Base-by-base conservation (phyloP, 2,113 vertebrate genomes). In the Anthoscopus minutus region DNA sequence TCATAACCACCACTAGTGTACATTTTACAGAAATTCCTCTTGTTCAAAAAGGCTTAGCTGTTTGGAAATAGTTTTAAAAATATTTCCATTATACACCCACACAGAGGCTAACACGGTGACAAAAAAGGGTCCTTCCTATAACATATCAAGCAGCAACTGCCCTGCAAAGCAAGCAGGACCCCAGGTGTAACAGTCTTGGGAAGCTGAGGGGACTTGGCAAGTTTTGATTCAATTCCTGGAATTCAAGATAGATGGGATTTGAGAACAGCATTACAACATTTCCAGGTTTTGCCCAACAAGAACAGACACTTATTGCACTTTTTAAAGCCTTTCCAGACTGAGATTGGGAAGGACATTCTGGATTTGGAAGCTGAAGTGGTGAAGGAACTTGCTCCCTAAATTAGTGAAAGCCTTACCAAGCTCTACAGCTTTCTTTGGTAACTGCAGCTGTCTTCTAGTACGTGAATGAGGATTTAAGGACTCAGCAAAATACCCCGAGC, bases 81-180 rank as follows among this genome's bases (percentile, higher is more conserved):
- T 35, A 35, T 21, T 61, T 58, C 27, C 11, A 37, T 31, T 72
- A 21, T 1, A 42, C 10, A 60, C 1, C 62, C 27, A 65, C 19
- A 79, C 7, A n/a, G 60, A 86, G 18, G 30, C 10, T 44, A 50
- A 72, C 13, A 35, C 0, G 37, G 38, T 6, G n/a, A 58, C n/a
- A 31, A 27, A 62, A 31, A 40, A 50, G 13, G 14, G 13, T 37
- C 15, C 30, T 35, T 16, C 10, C 12, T 31, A 2, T 1, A 71
- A 67, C 3, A 40, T 0, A 3, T 4, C 10, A 42, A 69, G 15
- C 27, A 37, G 2, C 1, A 13, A 65, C 11, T 5, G 11, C 37
- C 18, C 24, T 40, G 28, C 50, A 76, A 80, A 92, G 24, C 37
- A 77, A 71, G 45, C 0, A 66, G 31, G 31, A 44, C 7, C 30